Evolutionary conservation across 1,140 invertebrate species (phyloP).

Genomic region (Drosophila bocki): DNA sequence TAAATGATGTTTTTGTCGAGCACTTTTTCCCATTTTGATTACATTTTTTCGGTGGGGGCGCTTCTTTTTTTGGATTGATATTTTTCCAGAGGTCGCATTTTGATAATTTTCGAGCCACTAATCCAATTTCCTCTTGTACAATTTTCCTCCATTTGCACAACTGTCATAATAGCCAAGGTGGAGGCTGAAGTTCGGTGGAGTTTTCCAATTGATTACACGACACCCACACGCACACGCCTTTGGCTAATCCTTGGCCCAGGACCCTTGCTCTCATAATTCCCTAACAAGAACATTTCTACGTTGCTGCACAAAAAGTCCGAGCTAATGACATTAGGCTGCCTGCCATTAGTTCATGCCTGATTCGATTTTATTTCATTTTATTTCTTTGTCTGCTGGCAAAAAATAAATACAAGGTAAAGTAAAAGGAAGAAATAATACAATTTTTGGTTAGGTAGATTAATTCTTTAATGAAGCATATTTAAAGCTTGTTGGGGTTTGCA

Average conservation of each 20-base stretch:
- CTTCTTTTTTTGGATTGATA: constrained; percentile 22
- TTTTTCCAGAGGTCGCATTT: constrained; percentile 73
- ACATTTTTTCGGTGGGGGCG: constrained; percentile 43
- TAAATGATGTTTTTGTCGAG: constrained; percentile 71
- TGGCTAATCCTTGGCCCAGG: constrained; percentile 49
- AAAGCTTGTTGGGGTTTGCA: not conserved
- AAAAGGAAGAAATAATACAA: not conserved
- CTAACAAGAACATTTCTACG: constrained; percentile 64
- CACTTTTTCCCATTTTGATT: constrained; percentile 54
- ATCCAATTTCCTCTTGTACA: constrained; percentile 56
- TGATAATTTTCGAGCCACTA: constrained; percentile 42
- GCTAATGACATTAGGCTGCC: constrained; percentile 65
- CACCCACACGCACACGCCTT: constrained; percentile 38
- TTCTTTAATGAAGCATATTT: not conserved
- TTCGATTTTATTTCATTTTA: constrained; percentile 65
- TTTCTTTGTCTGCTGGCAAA: not conserved
- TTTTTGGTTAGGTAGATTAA: constrained; percentile 5
- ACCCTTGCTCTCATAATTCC: constrained; percentile 57
- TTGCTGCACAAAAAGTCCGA: constrained; percentile 36
- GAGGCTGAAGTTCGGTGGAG: constrained; percentile 1
- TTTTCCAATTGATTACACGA: constrained; percentile 69
- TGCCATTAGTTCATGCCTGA: constrained; percentile 73
- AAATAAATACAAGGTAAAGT: constrained; percentile 5
- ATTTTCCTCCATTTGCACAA: constrained; percentile 60
- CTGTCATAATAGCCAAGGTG: constrained; percentile 66